Conservation (phyloP, 2,888 invertebrate genomes). For the Caenorhabditis angaria region DNA sequence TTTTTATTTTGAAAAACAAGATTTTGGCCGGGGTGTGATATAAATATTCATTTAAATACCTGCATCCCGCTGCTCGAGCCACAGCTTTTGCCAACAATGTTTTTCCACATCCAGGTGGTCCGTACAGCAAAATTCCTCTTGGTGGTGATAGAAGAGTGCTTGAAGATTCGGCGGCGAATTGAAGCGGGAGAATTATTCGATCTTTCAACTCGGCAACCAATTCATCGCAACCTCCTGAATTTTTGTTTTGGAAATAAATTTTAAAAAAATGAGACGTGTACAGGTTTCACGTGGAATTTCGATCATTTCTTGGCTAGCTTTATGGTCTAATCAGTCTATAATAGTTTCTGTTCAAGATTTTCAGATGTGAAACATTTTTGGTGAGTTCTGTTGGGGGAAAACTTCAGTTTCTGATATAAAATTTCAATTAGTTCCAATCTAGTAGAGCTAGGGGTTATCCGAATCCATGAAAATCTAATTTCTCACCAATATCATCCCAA, state of each 20-base stretch:
- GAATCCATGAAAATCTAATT: too few relatives aligned
- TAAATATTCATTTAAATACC: constrained; percentile 26
- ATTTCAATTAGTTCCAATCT: too few relatives aligned
- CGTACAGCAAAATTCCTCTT: constrained; percentile 68
- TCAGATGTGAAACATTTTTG: too few relatives aligned
- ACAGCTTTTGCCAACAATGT: constrained; percentile 71
- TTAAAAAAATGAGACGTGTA: neutral
- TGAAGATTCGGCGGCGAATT: constrained; percentile 37
- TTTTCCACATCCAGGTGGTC: constrained; percentile 72
- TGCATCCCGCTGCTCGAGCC: constrained; percentile 63
- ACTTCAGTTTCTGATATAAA: too few relatives aligned
- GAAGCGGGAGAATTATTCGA: constrained; percentile 66
- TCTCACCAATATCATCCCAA: constrained; percentile 61
- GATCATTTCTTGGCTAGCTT: too few relatives aligned
- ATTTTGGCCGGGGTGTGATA: too few relatives aligned
- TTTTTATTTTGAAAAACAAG: too few relatives aligned
- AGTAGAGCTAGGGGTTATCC: too few relatives aligned
- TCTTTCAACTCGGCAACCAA: constrained; percentile 62
- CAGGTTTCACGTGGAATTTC: neutral
- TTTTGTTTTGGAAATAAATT: neutral
- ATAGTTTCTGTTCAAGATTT: neutral
- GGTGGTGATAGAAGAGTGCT: constrained; percentile 47
- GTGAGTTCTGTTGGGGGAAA: too few relatives aligned
- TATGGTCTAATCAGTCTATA: too few relatives aligned
- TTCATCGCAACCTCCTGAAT: constrained; percentile 58